Evolutionary conservation across 2,888 invertebrate species (phyloP).

Genomic region (Bellardia bayeri): DNA sequence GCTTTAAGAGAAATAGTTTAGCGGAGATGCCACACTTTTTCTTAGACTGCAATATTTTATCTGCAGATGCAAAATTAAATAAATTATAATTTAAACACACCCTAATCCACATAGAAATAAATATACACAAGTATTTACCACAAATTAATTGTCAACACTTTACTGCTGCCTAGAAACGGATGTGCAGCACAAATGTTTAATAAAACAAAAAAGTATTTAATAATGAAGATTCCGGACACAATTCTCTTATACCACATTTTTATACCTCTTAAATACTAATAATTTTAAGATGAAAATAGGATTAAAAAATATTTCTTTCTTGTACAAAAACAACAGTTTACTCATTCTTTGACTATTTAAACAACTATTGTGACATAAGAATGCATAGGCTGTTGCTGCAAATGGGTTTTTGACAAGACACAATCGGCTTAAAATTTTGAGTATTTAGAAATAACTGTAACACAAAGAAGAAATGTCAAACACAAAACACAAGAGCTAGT

Average conservation of each 20-base stretch:
- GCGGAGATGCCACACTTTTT: no score
- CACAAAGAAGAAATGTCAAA: neutral
- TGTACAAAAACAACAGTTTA: constrained; percentile 26
- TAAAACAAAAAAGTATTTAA: neutral
- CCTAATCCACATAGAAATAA: neutral
- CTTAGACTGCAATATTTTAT: no score
- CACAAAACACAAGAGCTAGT: neutral
- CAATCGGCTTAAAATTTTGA: constrained; percentile 63
- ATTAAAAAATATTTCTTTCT: constrained; percentile 43
- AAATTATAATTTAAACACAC: neutral
- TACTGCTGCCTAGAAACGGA: neutral
- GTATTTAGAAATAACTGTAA: constrained; percentile 16
- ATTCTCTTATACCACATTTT: neutral
- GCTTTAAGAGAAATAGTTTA: no score
- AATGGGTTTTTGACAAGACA: constrained; percentile 63
- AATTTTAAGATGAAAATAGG: constrained; percentile 66
- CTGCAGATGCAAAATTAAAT: no score
- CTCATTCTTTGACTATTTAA: constrained; percentile 43
- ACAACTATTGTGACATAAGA: constrained; percentile 60
- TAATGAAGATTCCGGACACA: neutral
- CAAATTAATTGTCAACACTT: neutral
- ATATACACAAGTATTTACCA: neutral
- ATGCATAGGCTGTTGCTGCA: neutral
- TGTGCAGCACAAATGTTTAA: neutral
- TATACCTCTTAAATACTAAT: constrained; percentile 52